Evolutionary conservation across 2,797 vertebrate species (phyloP), one percentile per base, ranked within the genome.

Genomic region (Sebastes paucispinis): DNA sequence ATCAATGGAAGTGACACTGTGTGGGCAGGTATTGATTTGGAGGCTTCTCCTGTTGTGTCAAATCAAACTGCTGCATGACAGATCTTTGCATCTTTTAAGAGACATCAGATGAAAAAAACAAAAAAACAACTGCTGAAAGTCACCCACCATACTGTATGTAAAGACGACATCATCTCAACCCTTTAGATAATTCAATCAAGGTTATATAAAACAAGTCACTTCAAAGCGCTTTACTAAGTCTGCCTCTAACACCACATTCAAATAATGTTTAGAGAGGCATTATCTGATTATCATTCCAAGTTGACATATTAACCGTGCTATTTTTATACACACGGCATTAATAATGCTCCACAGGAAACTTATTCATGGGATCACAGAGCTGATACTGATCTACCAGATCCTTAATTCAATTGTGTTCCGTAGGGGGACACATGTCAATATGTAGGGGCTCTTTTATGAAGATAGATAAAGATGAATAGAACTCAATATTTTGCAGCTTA

Each of bases 1-100:
- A 75, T 83, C 64, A 73, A 70, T 82, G 34, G 66, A 72, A 29
- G 84, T 63, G 85, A 84, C 82, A 69, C 58, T 27, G 68, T 22
- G 73, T 32, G 85, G 58, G 25, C 24, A 47, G 27, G 20, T 83
- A 91, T 86, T 20, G 88, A 91, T 91, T 75, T 36, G 16, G 29
- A 6, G 9, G 64, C 70, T 80, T 50, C 25, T 29, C 58, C 81
- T 43, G 57, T 25, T 75, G 60, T 69, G 73, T 68, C 50, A 6
- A 47, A 73, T 77, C 67, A 32, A 36, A 73, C 63, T 57, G 67
- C 72, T 77, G 32, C 59, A 32, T 11, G 52, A 13, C 12, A 14
- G 7, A 69, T 10, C 55, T 52, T 27, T 36, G 54, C 62, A 39
- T 60, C 18, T 69, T 75, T 68, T 54, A 50, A 57, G n/a, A 83